Percentiles rank a stretch among this genome's conserved stretches.
These are phyloP conservation scores for Odontophorus gujanensis DNA, from an alignment of 2,113 vertebrate species.

Conservation along the genomic window DNA sequence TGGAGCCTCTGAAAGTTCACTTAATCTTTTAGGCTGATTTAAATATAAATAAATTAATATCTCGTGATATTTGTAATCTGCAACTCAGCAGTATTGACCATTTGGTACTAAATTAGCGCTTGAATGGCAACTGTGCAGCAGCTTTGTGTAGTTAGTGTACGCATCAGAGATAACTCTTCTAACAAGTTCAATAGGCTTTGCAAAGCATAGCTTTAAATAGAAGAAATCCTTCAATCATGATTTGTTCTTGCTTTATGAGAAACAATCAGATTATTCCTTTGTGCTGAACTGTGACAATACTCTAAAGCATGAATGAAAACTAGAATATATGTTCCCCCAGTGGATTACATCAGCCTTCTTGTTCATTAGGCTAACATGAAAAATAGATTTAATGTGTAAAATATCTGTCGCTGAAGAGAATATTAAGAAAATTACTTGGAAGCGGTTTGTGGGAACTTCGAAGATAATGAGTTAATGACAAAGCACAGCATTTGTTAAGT, in stretches of 20 bases:
- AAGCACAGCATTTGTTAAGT: not conserved
- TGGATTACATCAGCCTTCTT: constrained; percentile 69
- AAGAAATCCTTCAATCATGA: constrained; percentile 51
- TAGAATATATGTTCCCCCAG: constrained; percentile 8
- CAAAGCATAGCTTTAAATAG: constrained; percentile 31
- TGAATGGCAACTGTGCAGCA: constrained; percentile 39
- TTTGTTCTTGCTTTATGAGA: constrained; percentile 45
- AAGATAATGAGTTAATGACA: not conserved
- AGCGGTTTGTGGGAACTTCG: not conserved
- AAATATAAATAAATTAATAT: constrained; percentile 68
- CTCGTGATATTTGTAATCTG: constrained; percentile 67
- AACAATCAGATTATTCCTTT: constrained; percentile 55
- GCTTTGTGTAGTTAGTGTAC: constrained; percentile 23
- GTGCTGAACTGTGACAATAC: constrained; percentile 11
- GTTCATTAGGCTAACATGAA: constrained; percentile 39
- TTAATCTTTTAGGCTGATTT: constrained; percentile 54
- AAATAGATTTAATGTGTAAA: constrained; percentile 35
- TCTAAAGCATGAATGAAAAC: constrained; percentile 71
- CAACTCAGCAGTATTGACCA: constrained; percentile 38
- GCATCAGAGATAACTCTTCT: constrained; percentile 31
- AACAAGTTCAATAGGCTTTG: constrained; percentile 37
- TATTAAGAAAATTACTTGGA: constrained; percentile 1
- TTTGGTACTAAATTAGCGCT: constrained; percentile 52
- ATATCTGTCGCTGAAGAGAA: not conserved
- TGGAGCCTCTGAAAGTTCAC: not conserved